Percentiles rank a stretch among this genome's conserved stretches.
phyloP scores from a whole-genome alignment of 2,888 invertebrate species.

The Neria commutata region DNA sequence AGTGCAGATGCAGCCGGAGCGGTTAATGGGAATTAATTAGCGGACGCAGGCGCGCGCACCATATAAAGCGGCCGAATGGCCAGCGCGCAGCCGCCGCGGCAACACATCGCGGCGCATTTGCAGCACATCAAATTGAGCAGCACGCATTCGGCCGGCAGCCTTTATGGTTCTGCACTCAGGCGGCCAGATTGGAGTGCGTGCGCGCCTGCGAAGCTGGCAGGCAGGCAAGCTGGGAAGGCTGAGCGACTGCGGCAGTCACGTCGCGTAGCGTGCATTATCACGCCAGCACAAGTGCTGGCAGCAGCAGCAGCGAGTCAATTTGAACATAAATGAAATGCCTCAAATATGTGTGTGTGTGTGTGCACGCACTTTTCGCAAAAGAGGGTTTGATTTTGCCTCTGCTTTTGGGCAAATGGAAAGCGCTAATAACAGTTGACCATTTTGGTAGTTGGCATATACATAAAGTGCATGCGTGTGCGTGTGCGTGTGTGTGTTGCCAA shows the following conservation, averaged over 20 bases:
- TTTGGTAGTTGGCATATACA: constrained; percentile 43
- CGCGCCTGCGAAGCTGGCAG: no score
- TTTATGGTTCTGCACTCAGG: no score
- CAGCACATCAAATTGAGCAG: not conserved
- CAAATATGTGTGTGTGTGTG: no score
- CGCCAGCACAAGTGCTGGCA: not conserved
- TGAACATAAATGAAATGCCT: constrained; percentile 14
- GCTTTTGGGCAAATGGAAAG: constrained; percentile 7
- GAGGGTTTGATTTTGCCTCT: not conserved
- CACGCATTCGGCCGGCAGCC: no score
- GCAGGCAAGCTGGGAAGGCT: no score
- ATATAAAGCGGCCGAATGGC: constrained; percentile 42
- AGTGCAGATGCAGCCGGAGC: constrained; percentile 33
- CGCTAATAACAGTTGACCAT: constrained; percentile 47
- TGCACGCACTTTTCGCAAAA: not conserved
- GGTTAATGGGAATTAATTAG: constrained; percentile 59
- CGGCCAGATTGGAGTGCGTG: no score
- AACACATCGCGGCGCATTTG: not conserved
- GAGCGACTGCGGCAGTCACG: constrained; percentile 14
- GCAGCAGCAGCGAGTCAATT: constrained; percentile 9
- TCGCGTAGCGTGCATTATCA: constrained; percentile 21
- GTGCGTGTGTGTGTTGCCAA: not conserved
- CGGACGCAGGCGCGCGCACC: constrained; percentile 57
- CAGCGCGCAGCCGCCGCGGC: not conserved
- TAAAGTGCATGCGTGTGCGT: constrained; percentile 26